A percentile compares a stretch with the other conserved stretches of the same genome.
Conservation (phyloP, 2,797 vertebrate species). For the Mus caroli region DNA sequence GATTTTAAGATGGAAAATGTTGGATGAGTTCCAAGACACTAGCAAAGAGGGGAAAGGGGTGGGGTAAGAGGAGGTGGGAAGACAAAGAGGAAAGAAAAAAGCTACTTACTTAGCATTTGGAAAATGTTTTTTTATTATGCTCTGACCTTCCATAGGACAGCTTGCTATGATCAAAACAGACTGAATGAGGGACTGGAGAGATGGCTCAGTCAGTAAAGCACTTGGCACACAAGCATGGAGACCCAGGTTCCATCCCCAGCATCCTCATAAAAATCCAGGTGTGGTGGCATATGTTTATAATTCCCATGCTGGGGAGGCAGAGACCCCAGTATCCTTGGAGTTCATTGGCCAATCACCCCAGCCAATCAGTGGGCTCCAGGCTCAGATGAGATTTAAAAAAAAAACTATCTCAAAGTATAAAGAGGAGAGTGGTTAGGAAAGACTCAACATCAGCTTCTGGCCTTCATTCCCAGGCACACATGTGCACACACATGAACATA, state of each 20-base stretch:
- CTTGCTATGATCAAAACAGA: background rate
- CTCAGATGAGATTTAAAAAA: background rate
- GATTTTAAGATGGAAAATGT: conserved; percentile 31
- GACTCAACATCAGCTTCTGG: background rate
- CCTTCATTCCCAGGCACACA: background rate
- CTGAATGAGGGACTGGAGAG: background rate
- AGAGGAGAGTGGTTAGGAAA: background rate
- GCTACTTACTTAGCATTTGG: background rate
- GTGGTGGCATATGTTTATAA: background rate
- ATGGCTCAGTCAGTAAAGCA: background rate
- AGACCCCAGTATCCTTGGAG: background rate
- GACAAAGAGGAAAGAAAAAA: background rate
- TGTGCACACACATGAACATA: background rate
- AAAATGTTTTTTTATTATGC: no score
- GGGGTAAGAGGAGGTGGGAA: background rate
- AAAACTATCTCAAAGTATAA: background rate
- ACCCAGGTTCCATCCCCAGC: background rate
- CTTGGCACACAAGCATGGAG: background rate
- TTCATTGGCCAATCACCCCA: background rate
- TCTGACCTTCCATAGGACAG: no score
- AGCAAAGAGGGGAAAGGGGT: background rate
- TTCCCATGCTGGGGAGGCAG: background rate
- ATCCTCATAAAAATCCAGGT: background rate
- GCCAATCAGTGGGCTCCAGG: background rate
- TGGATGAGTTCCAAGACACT: background rate